These are phyloP conservation scores for Poecilia gillii DNA, from an alignment of 2,797 vertebrate species.

Conservation along the genomic window DNA sequence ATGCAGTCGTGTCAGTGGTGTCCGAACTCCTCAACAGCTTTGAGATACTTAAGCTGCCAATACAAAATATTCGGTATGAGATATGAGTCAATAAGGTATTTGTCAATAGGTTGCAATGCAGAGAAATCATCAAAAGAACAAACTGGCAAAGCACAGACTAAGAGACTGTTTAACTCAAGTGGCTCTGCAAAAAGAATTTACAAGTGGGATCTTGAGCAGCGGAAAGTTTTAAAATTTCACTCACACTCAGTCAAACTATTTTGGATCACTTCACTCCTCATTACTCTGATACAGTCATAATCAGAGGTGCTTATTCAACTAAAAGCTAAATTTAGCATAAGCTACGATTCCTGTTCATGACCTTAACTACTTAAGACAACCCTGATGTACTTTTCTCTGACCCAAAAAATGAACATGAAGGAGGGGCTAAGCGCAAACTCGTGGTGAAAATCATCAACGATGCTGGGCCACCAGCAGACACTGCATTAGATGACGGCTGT, in stretches of 20 bases:
- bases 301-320: constrained; percentile 43
- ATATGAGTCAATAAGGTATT: constrained; percentile 8
- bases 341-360: constrained; percentile 28
- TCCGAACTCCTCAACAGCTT: constrained; percentile 17
- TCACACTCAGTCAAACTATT: constrained; percentile 12
- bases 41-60: constrained; percentile 12
- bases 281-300: constrained; percentile 19
- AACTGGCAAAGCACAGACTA: constrained; percentile 18
- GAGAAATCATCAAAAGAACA: constrained; percentile 11
- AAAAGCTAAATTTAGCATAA: constrained; percentile 47
- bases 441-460: constrained; percentile 42
- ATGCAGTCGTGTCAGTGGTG: constrained; percentile 29
- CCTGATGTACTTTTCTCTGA: constrained; percentile 14
- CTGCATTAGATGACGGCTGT: constrained; percentile 56
- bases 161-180: constrained; percentile 10
- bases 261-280: constrained; percentile 2
- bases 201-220: background rate
- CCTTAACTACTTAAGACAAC: constrained; percentile 21
- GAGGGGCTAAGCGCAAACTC: constrained; percentile 27
- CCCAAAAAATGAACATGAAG: constrained; percentile 41
- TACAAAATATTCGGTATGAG: constrained; percentile 12
- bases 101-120: background rate
- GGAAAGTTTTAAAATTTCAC: background rate
- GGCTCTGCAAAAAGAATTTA: background rate
- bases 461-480: constrained; percentile 49